Evolutionary conservation across 2,113 vertebrate genomes (phyloP), one percentile per base, ranked within the genome.

Genomic region (Megalops atlanticus): DNA sequence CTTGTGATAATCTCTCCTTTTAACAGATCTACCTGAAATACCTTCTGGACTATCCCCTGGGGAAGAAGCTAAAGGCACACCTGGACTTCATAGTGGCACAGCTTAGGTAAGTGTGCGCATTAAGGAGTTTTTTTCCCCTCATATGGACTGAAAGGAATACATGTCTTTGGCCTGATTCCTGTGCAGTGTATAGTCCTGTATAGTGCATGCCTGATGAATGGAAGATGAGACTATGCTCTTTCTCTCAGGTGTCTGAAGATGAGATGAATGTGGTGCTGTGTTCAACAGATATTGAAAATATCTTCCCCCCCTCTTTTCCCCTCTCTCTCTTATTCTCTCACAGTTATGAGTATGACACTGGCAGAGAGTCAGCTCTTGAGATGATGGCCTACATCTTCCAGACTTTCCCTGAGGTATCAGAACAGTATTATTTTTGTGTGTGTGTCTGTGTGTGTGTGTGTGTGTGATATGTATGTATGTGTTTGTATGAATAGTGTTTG

Each of bases 1-100:
- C 15, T 24, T 77, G 27, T 6, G 58, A 58, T 49, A 49, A 47
- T 15, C 31, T 41, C 39, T 45, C 8, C 18, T 45, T 52, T 24
- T 7, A 49, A 3, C 89, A 99, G 98, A 96, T 99, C 86, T 99
- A 97, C 82, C 86, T 97, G 79, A 99, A 96, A 85, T 99, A 99
- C n/a, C 92, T 99, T 85, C 92, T 99, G 90, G 98, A 99, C 86
- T 99, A 99, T 89, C 98, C 98, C 0, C 93, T 99, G 81, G 98
- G 97, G 43, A 95, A 92, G 64, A 97, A 96, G 87, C 87, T 99
- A 85, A 94, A 87, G 82, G 38, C 80, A 0, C 97, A 97, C 88
- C 84, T 99, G 90, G 95, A 98, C 82, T 99, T 98, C 69, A 88
- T 98, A 49, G 94, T 98, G 0, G 94, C 97, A 11, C 98, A 99